Conservation (phyloP, 2,797 vertebrate genomes). For the Gymnothorax javanicus region DNA sequence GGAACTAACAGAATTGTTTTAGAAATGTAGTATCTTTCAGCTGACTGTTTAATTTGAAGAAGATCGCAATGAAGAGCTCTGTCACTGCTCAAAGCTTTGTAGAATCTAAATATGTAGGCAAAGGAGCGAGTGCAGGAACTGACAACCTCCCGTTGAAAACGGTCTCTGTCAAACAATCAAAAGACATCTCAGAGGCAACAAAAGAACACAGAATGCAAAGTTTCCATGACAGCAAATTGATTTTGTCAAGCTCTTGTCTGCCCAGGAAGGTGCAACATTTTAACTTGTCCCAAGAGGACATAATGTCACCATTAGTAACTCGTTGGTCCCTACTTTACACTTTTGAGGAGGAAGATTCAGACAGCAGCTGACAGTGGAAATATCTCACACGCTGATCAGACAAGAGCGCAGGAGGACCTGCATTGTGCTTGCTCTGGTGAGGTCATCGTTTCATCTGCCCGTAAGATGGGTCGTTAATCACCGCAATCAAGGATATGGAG, state of each 20-base stretch:
- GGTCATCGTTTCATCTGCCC: background rate
- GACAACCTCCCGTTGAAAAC: background rate
- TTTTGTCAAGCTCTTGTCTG: background rate
- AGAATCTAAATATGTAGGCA: background rate
- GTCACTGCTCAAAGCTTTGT: background rate
- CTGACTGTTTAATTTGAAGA: background rate
- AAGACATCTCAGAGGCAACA: background rate
- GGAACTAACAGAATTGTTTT: background rate
- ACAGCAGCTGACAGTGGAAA: background rate
- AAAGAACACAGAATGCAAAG: background rate
- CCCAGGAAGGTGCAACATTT: background rate
- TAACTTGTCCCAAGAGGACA: background rate
- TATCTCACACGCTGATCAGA: background rate
- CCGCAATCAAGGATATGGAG: slow-evolving; percentile 14
- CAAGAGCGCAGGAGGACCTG: background rate
- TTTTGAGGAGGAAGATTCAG: background rate
- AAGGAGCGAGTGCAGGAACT: background rate
- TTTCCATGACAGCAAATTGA: background rate
- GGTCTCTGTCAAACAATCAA: background rate
- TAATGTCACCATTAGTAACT: background rate
- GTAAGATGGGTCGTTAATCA: slow-evolving; percentile 11
- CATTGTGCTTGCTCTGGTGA: background rate
- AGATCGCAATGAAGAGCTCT: background rate
- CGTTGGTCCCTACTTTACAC: background rate
- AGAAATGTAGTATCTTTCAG: background rate